Conservation (phyloP, 2,888 invertebrate genomes). For the Lymantria monacha region DNA sequence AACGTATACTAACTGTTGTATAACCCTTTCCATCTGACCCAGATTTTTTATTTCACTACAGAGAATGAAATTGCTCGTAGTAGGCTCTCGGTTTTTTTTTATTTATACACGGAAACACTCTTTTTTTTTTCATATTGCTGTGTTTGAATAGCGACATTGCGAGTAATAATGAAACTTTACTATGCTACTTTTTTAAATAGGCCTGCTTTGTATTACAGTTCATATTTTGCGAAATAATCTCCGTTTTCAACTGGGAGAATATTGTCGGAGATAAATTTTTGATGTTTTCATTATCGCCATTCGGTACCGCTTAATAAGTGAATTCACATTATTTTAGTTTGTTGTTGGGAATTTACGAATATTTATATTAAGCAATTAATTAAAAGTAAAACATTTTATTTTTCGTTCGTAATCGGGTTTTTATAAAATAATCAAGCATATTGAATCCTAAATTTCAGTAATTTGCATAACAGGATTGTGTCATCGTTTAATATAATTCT, state of each 20-base stretch:
- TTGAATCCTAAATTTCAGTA: no score
- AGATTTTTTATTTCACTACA: slow-evolving; percentile 76
- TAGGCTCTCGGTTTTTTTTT: slow-evolving; percentile 46
- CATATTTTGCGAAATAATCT: slow-evolving; percentile 1
- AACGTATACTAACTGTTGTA: slow-evolving; percentile 49
- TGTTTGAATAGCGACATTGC: slow-evolving; percentile 32
- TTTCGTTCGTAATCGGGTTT: no score
- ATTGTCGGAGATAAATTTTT: background rate
- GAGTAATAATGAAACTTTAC: slow-evolving; percentile 22
- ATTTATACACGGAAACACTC: slow-evolving; percentile 54
- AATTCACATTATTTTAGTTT: no score
- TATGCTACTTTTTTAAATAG: slow-evolving; percentile 14
- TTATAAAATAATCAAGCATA: no score
- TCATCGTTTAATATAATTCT: no score
- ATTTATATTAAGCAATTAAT: no score
- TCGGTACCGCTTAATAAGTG: background rate
- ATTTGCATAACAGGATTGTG: no score
- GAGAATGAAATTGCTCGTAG: slow-evolving; percentile 76
- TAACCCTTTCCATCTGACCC: slow-evolving; percentile 63
- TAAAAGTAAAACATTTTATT: no score
- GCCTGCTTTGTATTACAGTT: background rate
- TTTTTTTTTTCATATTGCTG: slow-evolving; percentile 58
- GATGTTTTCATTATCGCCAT: background rate
- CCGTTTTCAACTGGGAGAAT: background rate
- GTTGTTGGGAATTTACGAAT: no score